Conservation (phyloP, 2,797 vertebrate genomes). For the Pempheris klunzingeri region DNA sequence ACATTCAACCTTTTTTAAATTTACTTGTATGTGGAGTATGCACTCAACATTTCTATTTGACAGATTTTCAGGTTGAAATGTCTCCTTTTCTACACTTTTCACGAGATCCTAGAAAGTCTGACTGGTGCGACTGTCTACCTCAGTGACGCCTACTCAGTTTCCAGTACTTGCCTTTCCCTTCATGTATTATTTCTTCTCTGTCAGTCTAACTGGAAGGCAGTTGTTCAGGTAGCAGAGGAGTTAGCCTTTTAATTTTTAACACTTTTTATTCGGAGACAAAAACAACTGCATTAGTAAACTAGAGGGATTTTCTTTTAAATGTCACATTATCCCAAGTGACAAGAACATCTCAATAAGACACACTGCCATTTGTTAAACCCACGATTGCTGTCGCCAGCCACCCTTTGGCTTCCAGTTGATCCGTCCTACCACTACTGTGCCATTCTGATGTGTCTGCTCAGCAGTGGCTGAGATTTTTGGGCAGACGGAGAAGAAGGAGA, state of each 20-base stretch:
- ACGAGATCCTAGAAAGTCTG: slow-evolving; percentile 12
- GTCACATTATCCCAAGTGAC: not conserved
- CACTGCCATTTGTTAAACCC: slow-evolving; percentile 17
- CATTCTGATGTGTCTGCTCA: slow-evolving; percentile 32
- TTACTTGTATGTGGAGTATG: slow-evolving; percentile 11
- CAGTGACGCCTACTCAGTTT: slow-evolving; percentile 50
- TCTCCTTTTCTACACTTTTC: slow-evolving; percentile 2
- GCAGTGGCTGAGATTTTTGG: slow-evolving; percentile 23
- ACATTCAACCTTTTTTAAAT: slow-evolving; percentile 31
- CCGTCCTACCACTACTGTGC: not conserved
- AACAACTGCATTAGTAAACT: not conserved
- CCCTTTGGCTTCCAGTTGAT: not conserved
- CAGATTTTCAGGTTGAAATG: not conserved
- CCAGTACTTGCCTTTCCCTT: slow-evolving; percentile 58
- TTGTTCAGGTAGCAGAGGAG: not conserved
- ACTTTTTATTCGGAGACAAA: not conserved
- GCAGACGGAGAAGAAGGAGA: slow-evolving; percentile 36
- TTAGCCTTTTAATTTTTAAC: not conserved
- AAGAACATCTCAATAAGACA: not conserved
- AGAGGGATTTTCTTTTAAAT: not conserved
- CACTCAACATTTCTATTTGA: not conserved
- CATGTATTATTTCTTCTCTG: slow-evolving; percentile 67
- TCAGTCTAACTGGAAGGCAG: slow-evolving; percentile 6
- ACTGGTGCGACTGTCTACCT: slow-evolving; percentile 23
- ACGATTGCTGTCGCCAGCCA: not conserved